These are phyloP conservation scores for Ginglymostoma cirratum DNA, from an alignment of 2,113 vertebrate genomes.

Conservation along the genomic window DNA sequence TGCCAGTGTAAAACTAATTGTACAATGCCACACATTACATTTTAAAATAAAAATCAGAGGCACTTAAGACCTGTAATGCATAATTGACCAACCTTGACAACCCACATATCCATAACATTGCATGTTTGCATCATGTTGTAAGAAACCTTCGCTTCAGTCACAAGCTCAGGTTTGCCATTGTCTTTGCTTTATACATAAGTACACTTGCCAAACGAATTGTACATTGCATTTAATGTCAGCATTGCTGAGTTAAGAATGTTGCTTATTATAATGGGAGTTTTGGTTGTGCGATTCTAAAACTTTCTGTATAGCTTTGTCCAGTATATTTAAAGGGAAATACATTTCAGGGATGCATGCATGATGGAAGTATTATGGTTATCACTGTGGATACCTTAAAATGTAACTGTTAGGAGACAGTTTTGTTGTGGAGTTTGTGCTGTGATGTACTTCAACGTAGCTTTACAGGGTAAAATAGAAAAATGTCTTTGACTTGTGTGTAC, in stretches of 20 bases:
- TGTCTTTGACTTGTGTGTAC: conserved; percentile 19
- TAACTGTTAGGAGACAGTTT: conserved; percentile 42
- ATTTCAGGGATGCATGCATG: conserved; percentile 31
- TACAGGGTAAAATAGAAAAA: conserved; percentile 37
- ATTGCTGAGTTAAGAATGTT: conserved; percentile 12
- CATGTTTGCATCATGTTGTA: conserved; percentile 65
- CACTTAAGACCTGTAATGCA: too few species aligned
- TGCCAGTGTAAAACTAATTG: background rate
- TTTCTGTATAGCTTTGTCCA: background rate
- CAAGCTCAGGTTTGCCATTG: conserved; percentile 71
- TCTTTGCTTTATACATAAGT: conserved; percentile 57
- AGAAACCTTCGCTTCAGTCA: conserved; percentile 55
- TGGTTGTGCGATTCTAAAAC: conserved; percentile 2
- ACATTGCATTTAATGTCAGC: conserved; percentile 47
- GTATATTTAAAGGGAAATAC: conserved; percentile 9
- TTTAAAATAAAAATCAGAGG: background rate
- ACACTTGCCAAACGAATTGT: conserved; percentile 59
- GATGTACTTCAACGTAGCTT: conserved; percentile 52
- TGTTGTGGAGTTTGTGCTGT: conserved; percentile 51
- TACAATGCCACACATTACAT: background rate
- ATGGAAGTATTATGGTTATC: conserved; percentile 15
- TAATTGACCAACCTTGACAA: conserved; percentile 47
- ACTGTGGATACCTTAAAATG: conserved; percentile 41
- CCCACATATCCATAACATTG: conserved; percentile 51
- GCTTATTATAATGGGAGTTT: conserved; percentile 16